Evolutionary conservation across 1,140 invertebrate species (phyloP), one percentile per base, ranked within the genome.

Genomic region (Aphis craccivora): DNA sequence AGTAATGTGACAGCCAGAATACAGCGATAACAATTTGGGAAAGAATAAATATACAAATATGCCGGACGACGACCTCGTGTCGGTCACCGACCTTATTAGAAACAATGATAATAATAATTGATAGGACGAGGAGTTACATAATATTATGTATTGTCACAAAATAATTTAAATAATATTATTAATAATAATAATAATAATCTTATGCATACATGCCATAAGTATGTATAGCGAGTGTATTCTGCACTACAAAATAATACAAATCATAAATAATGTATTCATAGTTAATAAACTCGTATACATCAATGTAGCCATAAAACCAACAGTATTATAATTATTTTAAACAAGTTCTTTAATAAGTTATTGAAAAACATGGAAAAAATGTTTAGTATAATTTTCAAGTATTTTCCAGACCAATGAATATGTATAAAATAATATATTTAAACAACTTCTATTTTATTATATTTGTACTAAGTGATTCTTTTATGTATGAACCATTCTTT

Each of bases 61-160:
- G 60, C 30, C 60, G 60, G 14, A 76, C 60, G 60, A 76, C 60
- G 60, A 76, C 60, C 60, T 35, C 60, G 6, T 18, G 14, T 30
- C 60, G 60, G 60, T 76, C 60, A n/a, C 9, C n/a, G 60, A 76
- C 30, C 60, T 76, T 76, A 76, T 14, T 35, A 76, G 60, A 76
- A 76, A 76, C 60, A 76, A 76, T 76, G 60, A 76, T 76, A 76
- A 76, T 67, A 76, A 76, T 76, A 76, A 76, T 76, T 76, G 60
- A 76, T 76, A 53, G 23, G 5, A n/a, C 5, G n/a, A 76, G 30
- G n/a, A 76, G 30, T 76, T 76, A 35, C n/a, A 76, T 76, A 20
- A 76, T 76, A 76, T 76, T n/a, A n/a, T n/a, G 60, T 35, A n/a
- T 76, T n/a, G 60, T 18, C 18, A 76, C 60, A 76, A 76, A 76